Base-by-base conservation (phyloP, 2,888 invertebrate species). In the Hypsopygia costalis region DNA sequence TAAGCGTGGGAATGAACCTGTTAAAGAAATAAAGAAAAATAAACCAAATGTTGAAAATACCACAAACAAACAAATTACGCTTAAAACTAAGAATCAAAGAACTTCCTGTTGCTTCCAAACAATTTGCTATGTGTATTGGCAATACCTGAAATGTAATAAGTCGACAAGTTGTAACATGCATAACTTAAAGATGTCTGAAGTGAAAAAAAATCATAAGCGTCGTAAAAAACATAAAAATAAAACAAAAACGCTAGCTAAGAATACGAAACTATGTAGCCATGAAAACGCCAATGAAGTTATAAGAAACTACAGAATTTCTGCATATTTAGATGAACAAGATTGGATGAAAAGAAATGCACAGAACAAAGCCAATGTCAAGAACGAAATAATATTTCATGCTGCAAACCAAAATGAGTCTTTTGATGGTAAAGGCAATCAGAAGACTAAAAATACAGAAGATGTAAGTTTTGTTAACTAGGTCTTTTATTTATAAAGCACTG, bases 181-280 rank as follows among this genome's bases (percentile, higher is more conserved):
- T 16, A 16, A 2, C 2, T 4, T 16, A 11, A 32, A 41, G 6
- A 11, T 34, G 3, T 32, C 31, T 3, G 50, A 53, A 33, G 57
- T 56, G 21, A 62, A 55, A 12, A 58, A 50, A 21, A 68, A 73
- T 41, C 64, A 69, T 37, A 81, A 77, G 49, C 59, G 65, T 3
- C 73, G 68, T 39, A 79, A 72, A 62, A 78, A 76, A 42, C 36
- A 36, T 36, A n/a, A 46, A 12, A 39, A 9, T n/a, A 29, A 35
- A 8, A 16, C 30, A 27, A 25, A 29, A n/a, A 31, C 1, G 4
- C 39, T 6, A 37, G 36, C 7, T 7, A 22, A 10, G 29, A 3
- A 31, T 1, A 35, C 28, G 11, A 37, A 25, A 25, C 2, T 8
- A 25, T 6, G 34, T 20, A 8, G 10, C 3, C 38, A 2, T 10